Base-by-base conservation (phyloP, 2,113 vertebrate species). In the Oncorhynchus clarkii region DNA sequence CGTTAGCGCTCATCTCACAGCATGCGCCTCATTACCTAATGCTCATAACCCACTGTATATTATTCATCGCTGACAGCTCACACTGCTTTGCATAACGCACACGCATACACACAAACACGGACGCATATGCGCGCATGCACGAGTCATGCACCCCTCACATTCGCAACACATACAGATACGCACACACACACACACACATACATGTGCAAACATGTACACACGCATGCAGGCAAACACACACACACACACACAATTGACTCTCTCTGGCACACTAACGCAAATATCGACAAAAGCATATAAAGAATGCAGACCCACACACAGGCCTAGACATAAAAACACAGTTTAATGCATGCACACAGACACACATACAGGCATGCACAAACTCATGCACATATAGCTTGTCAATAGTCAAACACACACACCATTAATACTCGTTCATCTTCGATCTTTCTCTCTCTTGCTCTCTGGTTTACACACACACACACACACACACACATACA, bases 61-160 rank as follows among this genome's bases (percentile, higher is more conserved):
- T 93, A 91, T 89, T 93, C 92, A 92, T 92, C 78, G 86, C 79
- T 92, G 92, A 93, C 92, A 92, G 89, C 85, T 85, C 74, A 73
- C 73, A 54, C 79, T 31, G 72, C 87, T 88, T 77, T 88, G 83
- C 88, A 89, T 84, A 84, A 83, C 74, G 59, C 78, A 79, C 83
- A 89, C 78, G 82, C 84, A 87, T 80, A 88, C 72, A 88, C 77
- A 75, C 72, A 85, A 73, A 80, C 24, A 66, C 57, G 64, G 31
- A 60, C 11, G 59, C 64, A 77, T 26, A 66, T 51, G 29, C 65
- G 34, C 70, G 72, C 59, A 70, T 70, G n/a, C 77, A 86, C 16
- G 14, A 24, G 8, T 45, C 39, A 45, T 45, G 39, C 39, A 45
- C 39, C 39, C 39, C 39, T 64, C 29, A 72, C 73, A 71, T 31